Evolutionary conservation across 2,888 invertebrate species (phyloP).

Genomic region (Ormyrus pomaceus): DNA sequence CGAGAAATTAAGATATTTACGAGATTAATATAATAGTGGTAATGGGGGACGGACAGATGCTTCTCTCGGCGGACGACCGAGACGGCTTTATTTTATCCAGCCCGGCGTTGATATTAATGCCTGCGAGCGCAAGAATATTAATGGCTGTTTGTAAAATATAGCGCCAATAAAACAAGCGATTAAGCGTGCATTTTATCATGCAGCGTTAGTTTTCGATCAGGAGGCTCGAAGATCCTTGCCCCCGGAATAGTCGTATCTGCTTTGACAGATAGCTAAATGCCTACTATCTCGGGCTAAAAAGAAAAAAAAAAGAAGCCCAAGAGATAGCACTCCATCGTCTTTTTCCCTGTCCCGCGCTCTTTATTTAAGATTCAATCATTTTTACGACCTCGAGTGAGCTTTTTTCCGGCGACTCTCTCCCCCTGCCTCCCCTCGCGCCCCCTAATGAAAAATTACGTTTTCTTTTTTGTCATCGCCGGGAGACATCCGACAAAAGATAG

Average conservation of each 20-base stretch:
- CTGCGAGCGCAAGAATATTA: no score
- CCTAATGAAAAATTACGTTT: conserved; percentile 54
- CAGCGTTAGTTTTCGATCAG: conserved; percentile 19
- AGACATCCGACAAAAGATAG: background rate
- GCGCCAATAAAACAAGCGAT: conserved; percentile 10
- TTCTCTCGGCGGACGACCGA: no score
- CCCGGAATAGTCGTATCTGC: conserved; percentile 31
- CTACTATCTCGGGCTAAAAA: conserved; percentile 20
- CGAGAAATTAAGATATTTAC: conserved; percentile 11
- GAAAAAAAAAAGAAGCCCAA: conserved; percentile 29
- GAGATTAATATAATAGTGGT: background rate
- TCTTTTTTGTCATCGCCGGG: conserved; percentile 53
- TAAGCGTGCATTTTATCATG: background rate
- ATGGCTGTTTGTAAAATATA: no score
- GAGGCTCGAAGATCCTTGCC: conserved; percentile 5
- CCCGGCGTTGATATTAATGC: background rate
- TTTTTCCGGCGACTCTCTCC: background rate
- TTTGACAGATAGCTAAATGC: conserved; percentile 48
- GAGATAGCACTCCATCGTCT: conserved; percentile 29
- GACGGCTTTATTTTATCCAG: no score
- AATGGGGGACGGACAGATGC: no score
- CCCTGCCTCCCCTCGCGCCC: background rate
- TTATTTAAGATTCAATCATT: conserved; percentile 56
- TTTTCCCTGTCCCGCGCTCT: conserved; percentile 17
- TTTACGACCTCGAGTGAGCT: conserved; percentile 39